These are phyloP conservation scores for Anas flavirostris DNA, from an alignment of 2,797 vertebrate species.

Conservation along the genomic window DNA sequence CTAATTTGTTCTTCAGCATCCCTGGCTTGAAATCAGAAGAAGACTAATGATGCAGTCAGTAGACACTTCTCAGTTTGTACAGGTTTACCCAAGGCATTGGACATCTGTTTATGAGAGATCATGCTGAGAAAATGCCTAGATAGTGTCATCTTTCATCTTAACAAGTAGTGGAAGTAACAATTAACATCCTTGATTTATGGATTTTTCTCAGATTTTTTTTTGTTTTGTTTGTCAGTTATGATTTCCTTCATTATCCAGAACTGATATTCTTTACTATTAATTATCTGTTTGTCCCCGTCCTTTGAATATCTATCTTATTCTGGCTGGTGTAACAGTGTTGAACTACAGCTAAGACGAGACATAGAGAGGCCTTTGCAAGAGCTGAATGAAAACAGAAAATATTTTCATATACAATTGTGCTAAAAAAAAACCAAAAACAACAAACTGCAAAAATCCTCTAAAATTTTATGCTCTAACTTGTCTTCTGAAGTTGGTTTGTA, in stretches of 20 bases:
- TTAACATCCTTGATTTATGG: constrained; percentile 59
- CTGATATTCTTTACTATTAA: constrained; percentile 1
- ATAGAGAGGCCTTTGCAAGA: not conserved
- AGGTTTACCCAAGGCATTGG: constrained; percentile 69
- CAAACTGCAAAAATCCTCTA: not conserved
- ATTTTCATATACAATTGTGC: not conserved
- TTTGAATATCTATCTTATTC: constrained; percentile 7
- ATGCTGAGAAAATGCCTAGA: constrained; percentile 53
- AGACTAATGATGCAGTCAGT: constrained; percentile 59
- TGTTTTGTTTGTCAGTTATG: constrained; percentile 16
- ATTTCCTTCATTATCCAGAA: constrained; percentile 38
- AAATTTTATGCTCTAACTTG: not conserved
- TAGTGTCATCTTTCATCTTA: constrained; percentile 70
- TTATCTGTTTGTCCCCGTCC: not conserved
- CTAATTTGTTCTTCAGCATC: constrained; percentile 65
- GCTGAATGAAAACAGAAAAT: not conserved
- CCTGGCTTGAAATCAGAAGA: constrained; percentile 62
- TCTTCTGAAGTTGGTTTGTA: not conserved
- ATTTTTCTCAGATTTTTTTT: not conserved
- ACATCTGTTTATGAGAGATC: constrained; percentile 70
- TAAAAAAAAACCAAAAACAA: not conserved
- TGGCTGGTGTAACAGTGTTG: not conserved
- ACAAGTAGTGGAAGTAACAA: constrained; percentile 63
- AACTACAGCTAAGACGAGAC: not conserved
- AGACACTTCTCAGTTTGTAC: constrained; percentile 57